Percentiles rank a stretch among this genome's conserved stretches.
These are phyloP conservation scores for Amazona guildingii DNA, from an alignment of 2,113 vertebrate genomes.

Conservation along the genomic window DNA sequence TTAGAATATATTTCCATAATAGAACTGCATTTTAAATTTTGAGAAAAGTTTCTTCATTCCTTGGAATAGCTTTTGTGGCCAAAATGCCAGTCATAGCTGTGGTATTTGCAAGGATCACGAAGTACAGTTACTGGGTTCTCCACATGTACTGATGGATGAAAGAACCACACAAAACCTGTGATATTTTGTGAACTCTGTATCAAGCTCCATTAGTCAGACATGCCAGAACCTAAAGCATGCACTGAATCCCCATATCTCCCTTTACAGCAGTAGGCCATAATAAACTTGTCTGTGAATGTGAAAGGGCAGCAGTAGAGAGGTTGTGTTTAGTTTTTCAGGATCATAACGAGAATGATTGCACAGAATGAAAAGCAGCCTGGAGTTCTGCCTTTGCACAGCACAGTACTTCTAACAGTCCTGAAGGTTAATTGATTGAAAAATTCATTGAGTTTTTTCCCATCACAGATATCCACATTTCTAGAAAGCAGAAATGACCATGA, in stretches of 20 bases:
- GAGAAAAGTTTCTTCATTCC: not conserved
- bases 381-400: not conserved
- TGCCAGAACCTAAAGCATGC: not conserved
- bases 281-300: not conserved
- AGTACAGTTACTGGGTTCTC: not conserved
- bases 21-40: not conserved
- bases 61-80: not conserved
- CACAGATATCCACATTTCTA: conserved; percentile 80
- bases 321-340: not conserved
- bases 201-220: not conserved
- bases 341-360: not conserved
- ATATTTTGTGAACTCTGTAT: not conserved
- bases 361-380: not conserved
- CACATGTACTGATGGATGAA: not conserved
- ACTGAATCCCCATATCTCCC: not conserved
- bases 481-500: conserved; percentile 90
- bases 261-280: not conserved
- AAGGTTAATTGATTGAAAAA: not conserved
- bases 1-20: not conserved
- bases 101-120: not conserved
- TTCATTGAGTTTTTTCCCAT: conserved; percentile 52
- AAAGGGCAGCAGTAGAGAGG: not conserved
- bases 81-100: not conserved
- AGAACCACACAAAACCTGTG: not conserved
- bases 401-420: not conserved